Evolutionary conservation across 2,113 vertebrate genomes (phyloP).

Genomic region (Tiliqua scincoides): DNA sequence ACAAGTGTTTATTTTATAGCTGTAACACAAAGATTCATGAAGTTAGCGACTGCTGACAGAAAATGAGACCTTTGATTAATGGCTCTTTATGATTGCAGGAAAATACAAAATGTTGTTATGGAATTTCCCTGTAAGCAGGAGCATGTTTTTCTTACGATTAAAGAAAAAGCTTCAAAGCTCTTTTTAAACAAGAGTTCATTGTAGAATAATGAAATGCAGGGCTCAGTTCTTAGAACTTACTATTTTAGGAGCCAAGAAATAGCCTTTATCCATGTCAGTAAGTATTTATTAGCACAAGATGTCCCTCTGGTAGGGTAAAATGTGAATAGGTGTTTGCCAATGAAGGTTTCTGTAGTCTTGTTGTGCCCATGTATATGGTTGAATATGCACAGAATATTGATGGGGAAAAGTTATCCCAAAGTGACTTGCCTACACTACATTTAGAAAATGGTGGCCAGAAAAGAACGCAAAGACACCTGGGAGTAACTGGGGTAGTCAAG

Average conservation of each 20-base stretch:
- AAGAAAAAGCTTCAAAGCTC: conserved; percentile 28
- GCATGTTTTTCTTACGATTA: conserved; percentile 41
- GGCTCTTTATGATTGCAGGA: conserved; percentile 28
- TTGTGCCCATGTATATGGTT: neutral
- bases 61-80: conserved; percentile 46
- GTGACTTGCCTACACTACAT: neutral
- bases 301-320: neutral
- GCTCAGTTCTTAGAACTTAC: neutral
- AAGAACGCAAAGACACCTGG: neutral
- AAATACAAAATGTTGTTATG: conserved; percentile 60
- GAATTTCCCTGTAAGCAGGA: conserved; percentile 50
- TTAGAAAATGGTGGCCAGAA: neutral
- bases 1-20: conserved; percentile 64
- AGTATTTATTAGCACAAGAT: neutral
- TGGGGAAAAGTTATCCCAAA: neutral
- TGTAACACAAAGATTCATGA: conserved; percentile 60
- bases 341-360: neutral
- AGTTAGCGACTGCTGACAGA: conserved; percentile 63
- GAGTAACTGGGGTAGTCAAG: neutral
- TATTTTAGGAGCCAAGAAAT: conserved; percentile 2
- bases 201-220: conserved; percentile 5
- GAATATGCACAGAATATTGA: neutral
- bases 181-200: conserved; percentile 26
- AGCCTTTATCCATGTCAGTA: neutral
- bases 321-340: neutral